A percentile compares a stretch with the other conserved stretches of the same genome.
phyloP scores from a whole-genome alignment of 2,113 vertebrate genomes.

The Mellivora capensis region DNA sequence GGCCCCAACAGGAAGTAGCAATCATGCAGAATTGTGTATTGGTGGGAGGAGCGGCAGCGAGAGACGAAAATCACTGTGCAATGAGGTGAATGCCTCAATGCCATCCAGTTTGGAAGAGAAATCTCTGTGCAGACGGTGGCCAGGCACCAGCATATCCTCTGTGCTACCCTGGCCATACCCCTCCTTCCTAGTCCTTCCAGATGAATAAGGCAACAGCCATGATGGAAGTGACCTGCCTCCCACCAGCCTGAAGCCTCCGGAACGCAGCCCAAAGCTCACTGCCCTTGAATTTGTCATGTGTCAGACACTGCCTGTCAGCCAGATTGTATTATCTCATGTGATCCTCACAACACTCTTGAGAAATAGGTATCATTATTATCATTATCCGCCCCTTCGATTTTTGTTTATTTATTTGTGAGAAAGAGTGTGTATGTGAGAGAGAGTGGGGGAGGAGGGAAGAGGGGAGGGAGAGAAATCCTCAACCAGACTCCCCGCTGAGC shows the following conservation, averaged over 20 bases:
- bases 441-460: not conserved
- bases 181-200: not conserved
- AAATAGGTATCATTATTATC: not conserved
- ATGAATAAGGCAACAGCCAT: not conserved
- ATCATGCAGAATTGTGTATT: not conserved
- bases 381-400: not conserved
- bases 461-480: not conserved
- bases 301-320: not conserved
- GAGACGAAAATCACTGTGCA: not conserved
- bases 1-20: not conserved
- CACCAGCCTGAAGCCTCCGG: not conserved
- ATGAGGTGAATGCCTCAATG: not conserved
- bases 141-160: not conserved
- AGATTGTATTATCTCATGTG: not conserved
- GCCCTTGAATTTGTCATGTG: not conserved
- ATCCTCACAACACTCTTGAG: not conserved
- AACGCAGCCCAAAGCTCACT: not conserved
- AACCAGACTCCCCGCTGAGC: not conserved
- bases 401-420: not conserved
- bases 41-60: not conserved
- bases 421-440: not conserved
- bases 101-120: not conserved
- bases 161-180: not conserved
- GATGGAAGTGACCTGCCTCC: not conserved
- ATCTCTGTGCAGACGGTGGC: not conserved